Conservation (phyloP, 2,888 invertebrate species). For the Theodoxus fluviatilis region DNA sequence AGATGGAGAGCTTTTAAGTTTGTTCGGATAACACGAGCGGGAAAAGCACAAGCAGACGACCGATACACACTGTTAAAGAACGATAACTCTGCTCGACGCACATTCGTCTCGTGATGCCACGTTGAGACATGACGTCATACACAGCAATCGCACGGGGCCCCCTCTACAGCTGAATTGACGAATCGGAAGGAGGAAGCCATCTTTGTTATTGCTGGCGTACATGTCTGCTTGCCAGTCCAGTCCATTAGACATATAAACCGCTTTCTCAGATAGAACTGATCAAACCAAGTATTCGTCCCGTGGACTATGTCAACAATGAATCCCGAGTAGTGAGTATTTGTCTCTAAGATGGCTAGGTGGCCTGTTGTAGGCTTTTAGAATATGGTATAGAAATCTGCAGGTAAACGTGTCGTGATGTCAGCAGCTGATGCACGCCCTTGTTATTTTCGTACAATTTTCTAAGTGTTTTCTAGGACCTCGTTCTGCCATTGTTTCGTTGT, state of each 20-base stretch:
- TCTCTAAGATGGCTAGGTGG: not conserved
- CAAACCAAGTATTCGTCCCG: too few relatives aligned
- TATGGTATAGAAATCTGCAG: too few relatives aligned
- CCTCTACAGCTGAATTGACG: constrained; percentile 46
- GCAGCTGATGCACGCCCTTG: constrained; percentile 34
- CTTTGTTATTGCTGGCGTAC: constrained; percentile 39
- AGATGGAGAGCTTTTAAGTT: too few relatives aligned
- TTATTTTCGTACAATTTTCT: constrained; percentile 8
- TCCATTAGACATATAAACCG: too few relatives aligned
- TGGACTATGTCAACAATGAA: constrained; percentile 53
- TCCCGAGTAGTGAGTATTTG: constrained; percentile 53
- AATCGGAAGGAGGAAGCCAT: constrained; percentile 59
- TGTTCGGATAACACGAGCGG: too few relatives aligned
- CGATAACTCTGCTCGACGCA: constrained; percentile 27
- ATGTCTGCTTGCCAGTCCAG: too few relatives aligned
- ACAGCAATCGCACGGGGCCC: constrained; percentile 41
- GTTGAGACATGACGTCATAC: constrained; percentile 53
- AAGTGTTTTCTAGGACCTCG: too few relatives aligned
- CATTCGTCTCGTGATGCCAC: constrained; percentile 54
- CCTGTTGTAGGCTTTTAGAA: not conserved
- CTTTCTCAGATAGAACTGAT: too few relatives aligned
- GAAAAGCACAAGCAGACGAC: too few relatives aligned
- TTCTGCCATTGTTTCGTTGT: too few relatives aligned
- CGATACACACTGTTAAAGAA: not conserved
- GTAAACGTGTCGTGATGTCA: constrained; percentile 30